Base-by-base conservation (phyloP, 2,113 vertebrate species). In the Psettodes erumei region DNA sequence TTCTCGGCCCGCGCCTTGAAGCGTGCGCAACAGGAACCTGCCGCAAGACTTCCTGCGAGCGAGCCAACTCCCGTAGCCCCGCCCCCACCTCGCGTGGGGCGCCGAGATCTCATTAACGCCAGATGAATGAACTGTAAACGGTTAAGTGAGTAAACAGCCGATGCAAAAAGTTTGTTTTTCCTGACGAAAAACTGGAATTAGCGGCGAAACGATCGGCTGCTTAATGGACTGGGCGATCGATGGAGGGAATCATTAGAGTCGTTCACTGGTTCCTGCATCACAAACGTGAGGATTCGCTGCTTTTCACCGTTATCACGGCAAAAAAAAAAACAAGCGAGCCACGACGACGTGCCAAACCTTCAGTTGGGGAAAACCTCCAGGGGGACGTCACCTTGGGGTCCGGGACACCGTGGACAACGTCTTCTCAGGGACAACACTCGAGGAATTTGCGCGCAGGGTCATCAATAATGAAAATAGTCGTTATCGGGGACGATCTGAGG, bases 1-100 rank as follows among this genome's bases (percentile, higher is more conserved):
- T n/a, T 68, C 33, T 65, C 28, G 7, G n/a, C 50, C 13, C 54
- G 30, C 5, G 45, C 40, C 45, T 77, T 81, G 45, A 68, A n/a
- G 25, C 81, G 2, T 30, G 48, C 9, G 48, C 69, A 50, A 75
- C 67, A 78, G 56, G 43, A 82, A 80, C 51, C 54, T 13, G 35
- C 56, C 43, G 3, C 19, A 23, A 47, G n/a, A 62, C 9, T 33
- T 61, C n/a, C 23, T 48, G 28, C 53, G 28, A 51, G n/a, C 4
- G 42, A 62, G 47, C 37, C 27, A 60, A 15, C 23, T 30, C 25
- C 8, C 4, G 2, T 12, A 10, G 4, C 16, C n/a, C n/a, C n/a
- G n/a, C n/a, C n/a, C n/a, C n/a, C n/a, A n/a, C n/a, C n/a, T n/a
- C n/a, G n/a, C n/a, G n/a, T n/a, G n/a, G n/a, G n/a, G n/a, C n/a